phyloP scores from a whole-genome alignment of 1,140 invertebrate species.

The Microplitis mediator region DNA sequence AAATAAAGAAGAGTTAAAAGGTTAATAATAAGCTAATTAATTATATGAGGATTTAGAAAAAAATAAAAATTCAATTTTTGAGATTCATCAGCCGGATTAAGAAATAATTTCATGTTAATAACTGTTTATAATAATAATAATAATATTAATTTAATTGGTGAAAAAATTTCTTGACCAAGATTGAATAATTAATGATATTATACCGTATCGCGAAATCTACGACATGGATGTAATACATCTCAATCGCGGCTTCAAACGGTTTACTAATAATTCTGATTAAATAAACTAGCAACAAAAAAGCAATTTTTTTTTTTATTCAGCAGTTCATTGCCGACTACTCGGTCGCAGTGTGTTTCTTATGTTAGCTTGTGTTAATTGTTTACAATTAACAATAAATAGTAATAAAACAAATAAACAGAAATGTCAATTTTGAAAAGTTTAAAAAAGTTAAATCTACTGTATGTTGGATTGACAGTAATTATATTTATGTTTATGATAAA shows the following conservation, averaged over 20 bases:
- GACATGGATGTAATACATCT: not conserved
- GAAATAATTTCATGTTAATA: too few relatives aligned
- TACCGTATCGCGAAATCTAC: not conserved
- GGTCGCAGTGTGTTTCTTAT: not conserved
- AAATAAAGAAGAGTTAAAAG: too few relatives aligned
- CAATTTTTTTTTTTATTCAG: not conserved
- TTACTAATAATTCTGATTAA: conserved; percentile 41
- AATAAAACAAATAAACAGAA: too few relatives aligned
- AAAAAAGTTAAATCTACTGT: too few relatives aligned
- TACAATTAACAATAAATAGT: too few relatives aligned
- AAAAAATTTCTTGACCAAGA: not conserved
- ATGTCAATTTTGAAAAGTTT: too few relatives aligned
- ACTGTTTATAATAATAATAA: not conserved
- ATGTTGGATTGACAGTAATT: too few relatives aligned
- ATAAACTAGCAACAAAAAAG: conserved; percentile 33
- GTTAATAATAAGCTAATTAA: too few relatives aligned
- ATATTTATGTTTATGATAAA: too few relatives aligned
- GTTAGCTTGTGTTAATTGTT: not conserved
- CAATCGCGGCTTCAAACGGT: conserved; percentile 28
- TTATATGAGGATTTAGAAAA: too few relatives aligned
- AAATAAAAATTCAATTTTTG: too few relatives aligned
- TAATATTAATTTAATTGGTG: not conserved
- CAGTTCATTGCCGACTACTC: not conserved
- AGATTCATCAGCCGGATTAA: too few relatives aligned
- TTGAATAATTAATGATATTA: not conserved